Conservation (phyloP, 2,113 vertebrate genomes). For the Catharus bicknelli region DNA sequence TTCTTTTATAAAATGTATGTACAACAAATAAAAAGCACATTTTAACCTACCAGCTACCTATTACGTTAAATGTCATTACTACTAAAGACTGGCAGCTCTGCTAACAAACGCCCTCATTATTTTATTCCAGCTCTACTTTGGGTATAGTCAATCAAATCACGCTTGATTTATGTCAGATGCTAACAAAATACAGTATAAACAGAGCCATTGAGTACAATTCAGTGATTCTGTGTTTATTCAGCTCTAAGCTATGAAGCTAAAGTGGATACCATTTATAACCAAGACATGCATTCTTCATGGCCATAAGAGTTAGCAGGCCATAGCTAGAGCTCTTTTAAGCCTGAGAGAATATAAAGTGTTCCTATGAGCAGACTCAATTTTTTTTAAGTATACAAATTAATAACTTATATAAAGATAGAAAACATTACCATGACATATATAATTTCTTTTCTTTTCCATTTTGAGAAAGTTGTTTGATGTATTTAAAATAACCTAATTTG, state of each 20-base stretch:
- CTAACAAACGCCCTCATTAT: conserved; percentile 65
- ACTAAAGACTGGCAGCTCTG: conserved; percentile 62
- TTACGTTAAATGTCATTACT: conserved; percentile 64
- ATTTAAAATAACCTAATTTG: conserved; percentile 47
- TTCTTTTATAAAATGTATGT: conserved; percentile 71
- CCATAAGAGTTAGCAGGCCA: conserved; percentile 68
- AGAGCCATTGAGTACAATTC: conserved; percentile 70
- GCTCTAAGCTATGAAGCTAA: conserved; percentile 65
- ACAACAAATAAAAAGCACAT: conserved; percentile 69
- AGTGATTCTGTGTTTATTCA: conserved; percentile 69
- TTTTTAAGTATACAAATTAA: conserved; percentile 60
- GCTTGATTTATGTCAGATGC: conserved; percentile 68
- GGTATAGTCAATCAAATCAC: conserved; percentile 66
- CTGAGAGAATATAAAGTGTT: conserved; percentile 48
- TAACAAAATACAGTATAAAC: conserved; percentile 73
- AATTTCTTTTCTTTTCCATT: neutral
- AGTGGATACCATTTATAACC: conserved; percentile 72
- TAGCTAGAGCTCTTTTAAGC: conserved; percentile 58
- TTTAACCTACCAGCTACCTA: conserved; percentile 68
- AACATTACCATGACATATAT: conserved; percentile 8
- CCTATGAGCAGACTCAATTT: conserved; percentile 11
- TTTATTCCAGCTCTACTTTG: conserved; percentile 61
- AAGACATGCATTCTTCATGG: conserved; percentile 68
- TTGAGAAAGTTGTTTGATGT: conserved; percentile 36
- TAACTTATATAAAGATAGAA: conserved; percentile 57